phyloP scores from a whole-genome alignment of 2,888 invertebrate species.

The Sesia apiformis region DNA sequence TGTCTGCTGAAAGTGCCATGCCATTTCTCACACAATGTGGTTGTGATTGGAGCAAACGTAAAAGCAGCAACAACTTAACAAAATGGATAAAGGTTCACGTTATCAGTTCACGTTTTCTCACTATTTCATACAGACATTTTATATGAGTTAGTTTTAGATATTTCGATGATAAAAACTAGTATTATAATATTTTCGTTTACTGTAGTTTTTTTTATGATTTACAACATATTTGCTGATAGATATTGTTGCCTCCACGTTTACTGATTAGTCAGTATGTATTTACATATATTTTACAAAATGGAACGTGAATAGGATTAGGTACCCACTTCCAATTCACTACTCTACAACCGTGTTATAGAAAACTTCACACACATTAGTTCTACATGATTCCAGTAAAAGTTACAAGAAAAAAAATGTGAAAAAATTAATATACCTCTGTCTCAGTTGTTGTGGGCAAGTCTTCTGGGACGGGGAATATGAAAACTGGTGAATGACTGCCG shows the following conservation, averaged over 20 bases:
- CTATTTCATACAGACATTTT: no score
- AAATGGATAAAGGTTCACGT: no score
- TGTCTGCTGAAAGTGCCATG: slow-evolving; percentile 74
- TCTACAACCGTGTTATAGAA: slow-evolving; percentile 38
- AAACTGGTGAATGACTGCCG: slow-evolving; percentile 24
- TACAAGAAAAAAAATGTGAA: not conserved
- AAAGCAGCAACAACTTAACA: no score
- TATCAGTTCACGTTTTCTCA: no score
- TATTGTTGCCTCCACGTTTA: slow-evolving; percentile 35
- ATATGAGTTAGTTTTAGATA: no score
- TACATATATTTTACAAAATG: slow-evolving; percentile 24
- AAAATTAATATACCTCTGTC: slow-evolving; percentile 23
- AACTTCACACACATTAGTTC: slow-evolving; percentile 28
- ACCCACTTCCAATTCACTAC: slow-evolving; percentile 22
- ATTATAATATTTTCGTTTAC: not conserved
- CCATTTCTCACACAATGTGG: slow-evolving; percentile 67
- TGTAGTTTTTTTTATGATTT: not conserved
- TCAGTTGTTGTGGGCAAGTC: slow-evolving; percentile 44
- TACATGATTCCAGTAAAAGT: not conserved
- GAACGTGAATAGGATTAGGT: slow-evolving; percentile 32
- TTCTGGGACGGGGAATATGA: slow-evolving; percentile 25
- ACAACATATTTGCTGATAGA: not conserved
- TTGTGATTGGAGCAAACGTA: slow-evolving; percentile 8
- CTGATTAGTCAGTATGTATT: slow-evolving; percentile 36
- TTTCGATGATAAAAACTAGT: no score